These are phyloP conservation scores for Oligia latruncula DNA, from an alignment of 2,888 invertebrate genomes.

Conservation along the genomic window DNA sequence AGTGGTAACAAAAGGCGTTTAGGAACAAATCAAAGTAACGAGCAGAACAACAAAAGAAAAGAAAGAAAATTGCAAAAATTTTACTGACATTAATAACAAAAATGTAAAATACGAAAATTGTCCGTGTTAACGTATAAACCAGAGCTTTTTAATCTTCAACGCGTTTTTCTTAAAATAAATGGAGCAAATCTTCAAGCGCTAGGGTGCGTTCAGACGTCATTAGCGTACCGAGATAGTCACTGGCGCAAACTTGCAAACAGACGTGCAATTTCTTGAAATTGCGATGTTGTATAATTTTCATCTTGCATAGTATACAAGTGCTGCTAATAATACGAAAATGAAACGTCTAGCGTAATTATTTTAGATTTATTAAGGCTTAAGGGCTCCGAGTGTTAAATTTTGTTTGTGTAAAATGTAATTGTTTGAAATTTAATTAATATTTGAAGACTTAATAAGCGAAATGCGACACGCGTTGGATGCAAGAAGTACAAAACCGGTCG, in stretches of 20 bases:
- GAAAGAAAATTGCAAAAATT: slow-evolving; percentile 5
- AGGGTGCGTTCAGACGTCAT: slow-evolving; percentile 33
- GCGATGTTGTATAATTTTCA: slow-evolving; percentile 27
- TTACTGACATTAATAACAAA: slow-evolving; percentile 23
- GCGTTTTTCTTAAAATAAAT: slow-evolving; percentile 38
- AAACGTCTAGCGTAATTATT: slow-evolving; percentile 35
- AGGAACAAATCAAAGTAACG: slow-evolving; percentile 22
- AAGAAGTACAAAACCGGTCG: too few relatives aligned
- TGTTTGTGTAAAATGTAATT: slow-evolving; percentile 26
- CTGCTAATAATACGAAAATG: slow-evolving; percentile 39
- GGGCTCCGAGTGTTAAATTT: slow-evolving; percentile 11
- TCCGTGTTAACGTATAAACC: slow-evolving; percentile 19
- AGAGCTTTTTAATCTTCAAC: slow-evolving; percentile 36
- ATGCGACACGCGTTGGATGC: too few relatives aligned
- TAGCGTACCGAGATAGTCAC: slow-evolving; percentile 7
- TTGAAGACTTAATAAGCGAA: slow-evolving; percentile 4
- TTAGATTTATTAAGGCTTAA: slow-evolving; percentile 33
- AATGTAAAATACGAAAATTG: slow-evolving; percentile 17
- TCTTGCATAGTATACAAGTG: slow-evolving; percentile 1
- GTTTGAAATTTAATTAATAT: slow-evolving; percentile 26
- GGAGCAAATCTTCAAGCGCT: slow-evolving; percentile 16
- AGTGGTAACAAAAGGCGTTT: not conserved
- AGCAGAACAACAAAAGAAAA: slow-evolving; percentile 3
- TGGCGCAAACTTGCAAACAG: slow-evolving; percentile 16
- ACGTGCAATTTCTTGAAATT: slow-evolving; percentile 25